These are phyloP conservation scores for Noctua fimbriata DNA, from an alignment of 2,888 invertebrate species.

Conservation along the genomic window DNA sequence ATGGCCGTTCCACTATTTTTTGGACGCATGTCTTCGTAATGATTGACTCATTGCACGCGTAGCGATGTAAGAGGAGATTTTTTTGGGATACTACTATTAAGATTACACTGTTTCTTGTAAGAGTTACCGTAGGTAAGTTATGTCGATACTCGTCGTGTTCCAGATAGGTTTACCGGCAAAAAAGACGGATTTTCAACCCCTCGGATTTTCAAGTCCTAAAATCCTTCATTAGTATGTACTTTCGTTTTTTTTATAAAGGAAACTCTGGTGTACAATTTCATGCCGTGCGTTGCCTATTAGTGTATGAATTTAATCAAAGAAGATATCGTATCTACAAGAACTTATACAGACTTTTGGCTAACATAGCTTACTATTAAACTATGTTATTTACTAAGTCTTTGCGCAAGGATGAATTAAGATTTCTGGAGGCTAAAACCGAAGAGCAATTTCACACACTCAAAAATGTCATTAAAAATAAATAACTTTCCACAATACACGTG, in stretches of 20 bases:
- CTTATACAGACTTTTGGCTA: no score
- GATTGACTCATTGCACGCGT: slow-evolving; percentile 29
- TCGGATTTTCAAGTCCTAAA: no score
- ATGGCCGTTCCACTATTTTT: slow-evolving; percentile 26
- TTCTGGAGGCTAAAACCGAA: background rate
- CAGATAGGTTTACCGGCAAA: background rate
- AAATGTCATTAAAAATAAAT: slow-evolving; percentile 4
- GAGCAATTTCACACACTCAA: background rate
- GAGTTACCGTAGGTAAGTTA: background rate
- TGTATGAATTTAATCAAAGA: background rate
- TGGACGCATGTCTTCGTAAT: slow-evolving; percentile 23
- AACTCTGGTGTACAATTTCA: background rate
- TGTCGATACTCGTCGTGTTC: background rate
- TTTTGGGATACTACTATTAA: slow-evolving; percentile 8
- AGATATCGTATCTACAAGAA: background rate
- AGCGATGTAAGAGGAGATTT: slow-evolving; percentile 30
- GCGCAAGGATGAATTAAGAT: background rate
- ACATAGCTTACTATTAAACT: background rate
- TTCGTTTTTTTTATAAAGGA: background rate
- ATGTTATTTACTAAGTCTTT: background rate
- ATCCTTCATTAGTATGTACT: background rate
- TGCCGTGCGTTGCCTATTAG: background rate
- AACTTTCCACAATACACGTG: background rate
- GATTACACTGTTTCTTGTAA: slow-evolving; percentile 8
- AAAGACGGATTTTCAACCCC: background rate